These are phyloP conservation scores for Apoda limacodes DNA, from an alignment of 2,888 invertebrate genomes.

Conservation along the genomic window DNA sequence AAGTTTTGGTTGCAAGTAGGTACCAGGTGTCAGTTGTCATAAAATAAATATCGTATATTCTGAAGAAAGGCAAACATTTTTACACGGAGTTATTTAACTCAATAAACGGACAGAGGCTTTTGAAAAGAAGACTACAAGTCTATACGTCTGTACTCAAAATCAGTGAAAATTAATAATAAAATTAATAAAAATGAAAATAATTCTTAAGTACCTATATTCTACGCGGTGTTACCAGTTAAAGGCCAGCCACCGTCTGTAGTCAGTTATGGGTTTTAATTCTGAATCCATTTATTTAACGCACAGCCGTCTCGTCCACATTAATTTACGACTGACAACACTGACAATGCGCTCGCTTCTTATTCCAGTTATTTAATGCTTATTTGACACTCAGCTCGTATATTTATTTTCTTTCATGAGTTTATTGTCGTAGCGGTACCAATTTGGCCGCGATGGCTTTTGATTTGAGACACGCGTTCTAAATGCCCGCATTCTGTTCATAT, in stretches of 20 bases:
- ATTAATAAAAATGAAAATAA: too few relatives aligned
- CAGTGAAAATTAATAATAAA: too few relatives aligned
- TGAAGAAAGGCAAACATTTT: too few relatives aligned
- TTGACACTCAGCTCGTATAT: slow-evolving; percentile 54
- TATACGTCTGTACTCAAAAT: too few relatives aligned
- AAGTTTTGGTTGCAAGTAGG: too few relatives aligned
- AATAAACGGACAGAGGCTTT: too few relatives aligned
- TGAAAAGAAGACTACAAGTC: too few relatives aligned
- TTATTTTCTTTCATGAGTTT: slow-evolving; percentile 33
- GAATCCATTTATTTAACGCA: slow-evolving; percentile 58
- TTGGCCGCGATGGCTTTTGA: slow-evolving; percentile 43
- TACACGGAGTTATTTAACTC: too few relatives aligned
- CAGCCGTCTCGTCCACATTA: slow-evolving; percentile 51
- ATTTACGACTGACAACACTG: slow-evolving; percentile 61
- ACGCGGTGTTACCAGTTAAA: too few relatives aligned
- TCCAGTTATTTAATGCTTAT: slow-evolving; percentile 56
- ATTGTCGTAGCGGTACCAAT: slow-evolving; percentile 46
- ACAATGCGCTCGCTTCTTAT: slow-evolving; percentile 56
- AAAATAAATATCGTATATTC: too few relatives aligned
- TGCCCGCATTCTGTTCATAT: slow-evolving; percentile 1
- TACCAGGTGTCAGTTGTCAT: too few relatives aligned
- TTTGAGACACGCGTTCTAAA: slow-evolving; percentile 14
- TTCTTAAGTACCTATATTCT: too few relatives aligned
- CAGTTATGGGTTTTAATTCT: slow-evolving; percentile 63
- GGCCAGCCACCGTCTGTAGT: slow-evolving; percentile 36